Conservation (phyloP, 2,113 vertebrate species). For the Hirundichthys speculiger region DNA sequence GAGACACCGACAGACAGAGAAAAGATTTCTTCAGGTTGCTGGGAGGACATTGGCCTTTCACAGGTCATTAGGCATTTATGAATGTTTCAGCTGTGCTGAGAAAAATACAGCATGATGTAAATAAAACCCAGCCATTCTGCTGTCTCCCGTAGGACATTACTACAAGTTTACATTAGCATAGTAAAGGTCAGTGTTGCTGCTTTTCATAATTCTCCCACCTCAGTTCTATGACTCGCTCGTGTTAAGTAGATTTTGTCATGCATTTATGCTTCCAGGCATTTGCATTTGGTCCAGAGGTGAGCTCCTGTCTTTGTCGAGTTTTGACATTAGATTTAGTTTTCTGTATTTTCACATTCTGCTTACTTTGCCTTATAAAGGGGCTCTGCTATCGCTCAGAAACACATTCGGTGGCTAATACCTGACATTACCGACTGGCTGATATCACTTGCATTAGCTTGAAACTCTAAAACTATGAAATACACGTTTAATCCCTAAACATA, state of each 20-base stretch:
- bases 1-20: constrained; percentile 34
- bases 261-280: constrained; percentile 40
- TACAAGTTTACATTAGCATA: constrained; percentile 69
- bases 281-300: constrained; percentile 54
- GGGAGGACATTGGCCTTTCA: constrained; percentile 36
- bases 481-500: constrained; percentile 44
- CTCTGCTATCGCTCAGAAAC: constrained; percentile 10
- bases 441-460: constrained; percentile 35
- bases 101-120: constrained; percentile 44
- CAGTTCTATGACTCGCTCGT: constrained; percentile 41
- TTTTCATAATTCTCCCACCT: constrained; percentile 60
- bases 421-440: constrained; percentile 22
- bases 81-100: constrained; percentile 25
- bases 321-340: constrained; percentile 57
- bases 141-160: constrained; percentile 55
- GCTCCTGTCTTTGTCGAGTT: constrained; percentile 39
- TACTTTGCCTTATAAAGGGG: constrained; percentile 34
- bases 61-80: constrained; percentile 60
- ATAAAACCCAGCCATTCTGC: constrained; percentile 35
- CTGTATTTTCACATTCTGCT: constrained; percentile 41
- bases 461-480: constrained; percentile 22
- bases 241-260: constrained; percentile 62
- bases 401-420: constrained; percentile 20
- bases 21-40: constrained; percentile 42
- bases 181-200: constrained; percentile 68